Evolutionary conservation across 2,888 invertebrate species (phyloP).

Genomic region (Zeuzera pyrina): DNA sequence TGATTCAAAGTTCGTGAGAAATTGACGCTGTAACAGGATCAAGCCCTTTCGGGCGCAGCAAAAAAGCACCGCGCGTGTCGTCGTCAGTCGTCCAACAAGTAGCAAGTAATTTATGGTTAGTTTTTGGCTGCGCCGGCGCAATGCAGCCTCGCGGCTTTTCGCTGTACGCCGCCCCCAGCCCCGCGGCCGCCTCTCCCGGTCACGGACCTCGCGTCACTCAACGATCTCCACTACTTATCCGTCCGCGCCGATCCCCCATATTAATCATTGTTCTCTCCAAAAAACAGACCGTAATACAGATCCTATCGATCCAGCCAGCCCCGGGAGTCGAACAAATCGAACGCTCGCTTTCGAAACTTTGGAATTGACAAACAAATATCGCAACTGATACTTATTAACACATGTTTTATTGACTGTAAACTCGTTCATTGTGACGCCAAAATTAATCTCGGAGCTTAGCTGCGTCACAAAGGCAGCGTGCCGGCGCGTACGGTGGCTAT

Average conservation of each 20-base stretch:
- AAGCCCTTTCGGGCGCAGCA: slow-evolving; percentile 49
- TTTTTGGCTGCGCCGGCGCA: slow-evolving; percentile 68
- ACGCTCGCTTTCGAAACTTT: slow-evolving; percentile 49
- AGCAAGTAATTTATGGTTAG: slow-evolving; percentile 73
- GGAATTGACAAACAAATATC: slow-evolving; percentile 61
- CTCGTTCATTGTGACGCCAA: slow-evolving; percentile 63
- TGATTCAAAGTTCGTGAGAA: slow-evolving; percentile 63
- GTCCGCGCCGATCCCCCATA: slow-evolving; percentile 58
- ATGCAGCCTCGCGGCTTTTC: slow-evolving; percentile 67
- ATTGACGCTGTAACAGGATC: slow-evolving; percentile 65
- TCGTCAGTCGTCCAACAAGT: slow-evolving; percentile 51
- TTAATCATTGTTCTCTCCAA: slow-evolving; percentile 65
- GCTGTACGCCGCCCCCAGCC: slow-evolving; percentile 29
- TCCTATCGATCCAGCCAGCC: slow-evolving; percentile 41
- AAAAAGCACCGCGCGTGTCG: slow-evolving; percentile 61
- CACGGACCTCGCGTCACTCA: slow-evolving; percentile 60
- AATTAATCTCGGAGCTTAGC: slow-evolving; percentile 70
- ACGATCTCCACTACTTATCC: slow-evolving; percentile 71
- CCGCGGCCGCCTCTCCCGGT: slow-evolving; percentile 18
- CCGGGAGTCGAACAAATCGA: slow-evolving; percentile 30
- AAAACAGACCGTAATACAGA: slow-evolving; percentile 55
- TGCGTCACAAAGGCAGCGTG: slow-evolving; percentile 60
- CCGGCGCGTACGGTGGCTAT: slow-evolving; percentile 62
- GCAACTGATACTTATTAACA: slow-evolving; percentile 59
- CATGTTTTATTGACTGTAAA: slow-evolving; percentile 59